A percentile compares a stretch with the other conserved stretches of the same genome.
Conservation (phyloP, 2,797 vertebrate genomes). For the Limnodromus scolopaceus region DNA sequence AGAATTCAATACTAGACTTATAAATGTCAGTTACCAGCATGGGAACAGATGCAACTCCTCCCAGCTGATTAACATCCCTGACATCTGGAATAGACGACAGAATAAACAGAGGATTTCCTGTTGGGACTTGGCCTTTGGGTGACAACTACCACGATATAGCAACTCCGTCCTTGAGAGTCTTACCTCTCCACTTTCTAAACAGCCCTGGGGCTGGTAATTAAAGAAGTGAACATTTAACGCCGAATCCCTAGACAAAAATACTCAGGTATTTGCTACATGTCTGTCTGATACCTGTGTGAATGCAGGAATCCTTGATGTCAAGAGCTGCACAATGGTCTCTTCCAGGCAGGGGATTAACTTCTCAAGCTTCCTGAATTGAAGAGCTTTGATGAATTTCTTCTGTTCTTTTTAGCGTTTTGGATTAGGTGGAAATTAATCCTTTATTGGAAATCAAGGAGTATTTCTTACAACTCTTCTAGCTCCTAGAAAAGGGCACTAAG, state of each 20-base stretch:
- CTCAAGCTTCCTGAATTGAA: constrained; percentile 49
- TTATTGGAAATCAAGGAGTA: constrained; percentile 29
- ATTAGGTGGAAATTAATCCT: constrained; percentile 45
- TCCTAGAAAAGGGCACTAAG: constrained; percentile 18
- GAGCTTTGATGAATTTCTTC: constrained; percentile 50
- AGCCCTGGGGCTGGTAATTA: constrained; percentile 3
- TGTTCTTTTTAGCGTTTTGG: constrained; percentile 49
- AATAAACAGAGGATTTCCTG: constrained; percentile 69
- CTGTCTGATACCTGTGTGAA: constrained; percentile 51
- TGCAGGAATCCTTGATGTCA: constrained; percentile 47
- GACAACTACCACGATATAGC: constrained; percentile 47
- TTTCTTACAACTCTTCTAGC: constrained; percentile 7
- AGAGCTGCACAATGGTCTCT: constrained; percentile 52
- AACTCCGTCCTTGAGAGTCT: not conserved
- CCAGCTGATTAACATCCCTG: constrained; percentile 58
- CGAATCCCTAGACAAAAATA: constrained; percentile 26
- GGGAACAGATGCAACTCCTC: constrained; percentile 62
- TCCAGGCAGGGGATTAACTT: constrained; percentile 53
- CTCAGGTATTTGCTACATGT: constrained; percentile 15
- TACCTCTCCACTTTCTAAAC: constrained; percentile 2
- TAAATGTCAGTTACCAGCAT: constrained; percentile 56
- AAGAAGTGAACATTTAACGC: not conserved
- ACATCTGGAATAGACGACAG: constrained; percentile 59
- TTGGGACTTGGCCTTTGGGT: constrained; percentile 54
- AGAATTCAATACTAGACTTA: constrained; percentile 52